Percentiles rank a stretch among this genome's conserved stretches.
Evolutionary conservation across 2,113 vertebrate genomes (phyloP).

Genomic region (western clawed frog (Xenopus tropicalis)): DNA sequence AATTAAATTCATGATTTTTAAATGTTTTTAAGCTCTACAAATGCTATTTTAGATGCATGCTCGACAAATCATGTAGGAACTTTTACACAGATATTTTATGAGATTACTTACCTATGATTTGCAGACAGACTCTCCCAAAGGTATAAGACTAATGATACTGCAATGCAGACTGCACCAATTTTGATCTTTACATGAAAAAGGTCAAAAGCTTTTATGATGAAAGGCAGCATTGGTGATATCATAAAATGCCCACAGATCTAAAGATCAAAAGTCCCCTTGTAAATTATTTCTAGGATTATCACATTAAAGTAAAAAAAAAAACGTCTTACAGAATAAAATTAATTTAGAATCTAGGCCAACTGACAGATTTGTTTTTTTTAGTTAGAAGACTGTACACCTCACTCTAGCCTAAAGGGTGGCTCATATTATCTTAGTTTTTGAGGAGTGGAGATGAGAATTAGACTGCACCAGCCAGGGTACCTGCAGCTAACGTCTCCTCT

Average conservation of each 20-base stretch:
- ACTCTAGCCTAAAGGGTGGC: too few species aligned
- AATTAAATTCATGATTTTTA: too few species aligned
- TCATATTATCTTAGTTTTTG: too few species aligned
- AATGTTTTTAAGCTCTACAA: too few species aligned
- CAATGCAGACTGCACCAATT: background rate
- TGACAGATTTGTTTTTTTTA: background rate
- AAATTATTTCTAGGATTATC: background rate
- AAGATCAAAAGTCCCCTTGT: background rate
- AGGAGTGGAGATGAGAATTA: too few species aligned
- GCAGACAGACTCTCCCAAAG: background rate
- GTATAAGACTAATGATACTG: background rate
- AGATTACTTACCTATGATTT: background rate
- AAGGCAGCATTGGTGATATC: background rate
- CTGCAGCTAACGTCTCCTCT: too few species aligned
- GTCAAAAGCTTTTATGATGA: background rate
- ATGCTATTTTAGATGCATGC: too few species aligned
- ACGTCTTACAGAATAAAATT: background rate
- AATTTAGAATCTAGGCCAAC: background rate
- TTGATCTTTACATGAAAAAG: constrained; percentile 8
- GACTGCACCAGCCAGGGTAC: too few species aligned
- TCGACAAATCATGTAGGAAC: background rate
- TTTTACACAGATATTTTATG: background rate
- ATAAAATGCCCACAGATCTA: background rate
- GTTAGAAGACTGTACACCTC: background rate
- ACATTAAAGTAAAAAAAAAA: background rate